Evolutionary conservation across 2,888 invertebrate species (phyloP).

Genomic region (Plagodis pulveraria): DNA sequence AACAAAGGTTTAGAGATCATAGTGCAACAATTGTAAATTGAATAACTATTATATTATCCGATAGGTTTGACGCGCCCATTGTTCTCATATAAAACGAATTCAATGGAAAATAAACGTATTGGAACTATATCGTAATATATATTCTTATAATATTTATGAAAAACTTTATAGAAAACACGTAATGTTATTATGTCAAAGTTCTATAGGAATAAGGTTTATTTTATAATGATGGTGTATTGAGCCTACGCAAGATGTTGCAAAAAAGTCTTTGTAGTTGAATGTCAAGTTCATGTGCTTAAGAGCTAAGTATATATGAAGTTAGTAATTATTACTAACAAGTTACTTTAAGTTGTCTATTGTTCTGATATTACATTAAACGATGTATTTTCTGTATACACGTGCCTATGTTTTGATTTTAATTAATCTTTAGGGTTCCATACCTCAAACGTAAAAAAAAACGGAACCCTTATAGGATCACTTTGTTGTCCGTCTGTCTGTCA

Average conservation of each 20-base stretch:
- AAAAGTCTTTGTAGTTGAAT: constrained; percentile 43
- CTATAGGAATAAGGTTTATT: background rate
- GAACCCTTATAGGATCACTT: no score
- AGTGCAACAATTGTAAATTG: no score
- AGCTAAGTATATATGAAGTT: no score
- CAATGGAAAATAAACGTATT: background rate
- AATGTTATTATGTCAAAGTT: constrained; percentile 7
- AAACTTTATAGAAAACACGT: background rate
- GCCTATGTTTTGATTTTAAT: background rate
- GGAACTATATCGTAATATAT: constrained; percentile 7
- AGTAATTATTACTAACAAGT: constrained; percentile 26
- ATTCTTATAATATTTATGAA: background rate
- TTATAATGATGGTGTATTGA: background rate
- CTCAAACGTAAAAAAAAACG: no score
- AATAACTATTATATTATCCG: no score
- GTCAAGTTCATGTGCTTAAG: constrained; percentile 49
- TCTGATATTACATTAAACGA: background rate
- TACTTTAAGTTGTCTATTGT: constrained; percentile 4
- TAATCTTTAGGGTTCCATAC: no score
- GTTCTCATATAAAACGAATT: background rate
- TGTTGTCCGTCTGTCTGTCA: no score
- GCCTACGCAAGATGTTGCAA: constrained; percentile 30
- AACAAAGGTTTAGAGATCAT: background rate
- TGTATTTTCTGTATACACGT: no score
- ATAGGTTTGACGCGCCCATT: background rate